phyloP scores from a whole-genome alignment of 1,140 invertebrate genomes.

The Leucophenga varia region DNA sequence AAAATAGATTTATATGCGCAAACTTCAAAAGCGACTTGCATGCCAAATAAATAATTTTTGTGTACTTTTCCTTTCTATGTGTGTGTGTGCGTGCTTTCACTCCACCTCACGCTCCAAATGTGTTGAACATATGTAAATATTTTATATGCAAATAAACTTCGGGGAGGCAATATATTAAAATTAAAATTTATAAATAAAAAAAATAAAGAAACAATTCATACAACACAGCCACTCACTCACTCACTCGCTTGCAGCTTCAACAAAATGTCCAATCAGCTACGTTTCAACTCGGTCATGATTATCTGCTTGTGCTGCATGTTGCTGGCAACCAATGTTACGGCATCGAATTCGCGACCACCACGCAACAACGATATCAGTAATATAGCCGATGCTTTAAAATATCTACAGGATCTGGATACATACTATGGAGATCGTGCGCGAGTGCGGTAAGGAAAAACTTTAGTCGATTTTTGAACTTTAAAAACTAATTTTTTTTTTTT shows the following conservation, averaged over 20 bases:
- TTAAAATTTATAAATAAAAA: neutral
- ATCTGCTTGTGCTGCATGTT: slow-evolving; percentile 6
- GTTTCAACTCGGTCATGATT: slow-evolving; percentile 20
- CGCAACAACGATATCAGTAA: slow-evolving; percentile 48
- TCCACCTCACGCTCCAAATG: too few relatives aligned
- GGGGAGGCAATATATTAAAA: neutral
- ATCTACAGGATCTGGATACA: slow-evolving; percentile 49
- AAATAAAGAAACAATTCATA: neutral
- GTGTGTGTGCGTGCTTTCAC: too few relatives aligned
- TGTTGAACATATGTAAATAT: too few relatives aligned
- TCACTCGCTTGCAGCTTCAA: neutral
- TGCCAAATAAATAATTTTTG: too few relatives aligned
- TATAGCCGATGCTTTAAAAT: slow-evolving; percentile 51
- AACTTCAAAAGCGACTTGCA: too few relatives aligned
- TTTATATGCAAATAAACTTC: neutral
- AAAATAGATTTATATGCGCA: too few relatives aligned
- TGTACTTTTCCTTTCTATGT: too few relatives aligned
- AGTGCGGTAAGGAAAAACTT: slow-evolving; percentile 17
- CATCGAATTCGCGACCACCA: slow-evolving; percentile 42
- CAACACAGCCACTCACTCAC: neutral
- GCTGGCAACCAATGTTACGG: slow-evolving; percentile 28
- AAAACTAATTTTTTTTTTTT: neutral
- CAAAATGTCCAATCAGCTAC: slow-evolving; percentile 35
- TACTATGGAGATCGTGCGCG: slow-evolving; percentile 50
- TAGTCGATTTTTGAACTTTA: neutral